Percentiles rank a stretch among this genome's conserved stretches.
Evolutionary conservation across 2,888 invertebrate genomes (phyloP).

Genomic region (Macropis europaea): DNA sequence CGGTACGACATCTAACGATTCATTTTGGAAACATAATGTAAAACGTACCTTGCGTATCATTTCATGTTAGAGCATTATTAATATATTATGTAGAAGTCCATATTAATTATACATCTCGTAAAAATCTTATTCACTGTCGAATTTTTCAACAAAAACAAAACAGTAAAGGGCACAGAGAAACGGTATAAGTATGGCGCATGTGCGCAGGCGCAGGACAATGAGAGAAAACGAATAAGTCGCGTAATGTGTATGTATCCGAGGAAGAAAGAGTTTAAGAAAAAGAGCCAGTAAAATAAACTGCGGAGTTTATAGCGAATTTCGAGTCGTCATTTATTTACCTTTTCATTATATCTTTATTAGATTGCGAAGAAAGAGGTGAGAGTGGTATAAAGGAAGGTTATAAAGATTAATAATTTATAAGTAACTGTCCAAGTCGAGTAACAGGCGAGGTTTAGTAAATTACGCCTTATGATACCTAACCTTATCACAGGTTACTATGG

Average conservation of each 20-base stretch:
- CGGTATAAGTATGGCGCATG: neutral
- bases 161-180: neutral
- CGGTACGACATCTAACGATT: slow-evolving; percentile 22
- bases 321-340: too few relatives aligned
- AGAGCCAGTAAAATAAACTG: slow-evolving; percentile 21
- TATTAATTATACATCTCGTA: neutral
- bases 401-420: too few relatives aligned
- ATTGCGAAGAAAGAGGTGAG: too few relatives aligned
- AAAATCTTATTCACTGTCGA: neutral
- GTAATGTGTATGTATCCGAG: neutral
- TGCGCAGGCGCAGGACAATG: neutral
- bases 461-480: slow-evolving; percentile 19
- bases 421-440: too few relatives aligned
- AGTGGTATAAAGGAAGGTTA: too few relatives aligned
- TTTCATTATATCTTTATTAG: too few relatives aligned
- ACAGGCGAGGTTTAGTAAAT: neutral
- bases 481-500: slow-evolving; percentile 18
- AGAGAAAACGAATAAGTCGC: neutral
- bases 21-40: neutral
- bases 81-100: neutral
- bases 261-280: slow-evolving; percentile 22
- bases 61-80: neutral
- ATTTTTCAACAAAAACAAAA: neutral
- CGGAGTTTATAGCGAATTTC: too few relatives aligned
- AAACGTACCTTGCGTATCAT: neutral